A percentile compares a stretch with the other conserved stretches of the same genome.
Evolutionary conservation across 2,888 invertebrate genomes (phyloP).

Genomic region (Pachydiplax longipennis): DNA sequence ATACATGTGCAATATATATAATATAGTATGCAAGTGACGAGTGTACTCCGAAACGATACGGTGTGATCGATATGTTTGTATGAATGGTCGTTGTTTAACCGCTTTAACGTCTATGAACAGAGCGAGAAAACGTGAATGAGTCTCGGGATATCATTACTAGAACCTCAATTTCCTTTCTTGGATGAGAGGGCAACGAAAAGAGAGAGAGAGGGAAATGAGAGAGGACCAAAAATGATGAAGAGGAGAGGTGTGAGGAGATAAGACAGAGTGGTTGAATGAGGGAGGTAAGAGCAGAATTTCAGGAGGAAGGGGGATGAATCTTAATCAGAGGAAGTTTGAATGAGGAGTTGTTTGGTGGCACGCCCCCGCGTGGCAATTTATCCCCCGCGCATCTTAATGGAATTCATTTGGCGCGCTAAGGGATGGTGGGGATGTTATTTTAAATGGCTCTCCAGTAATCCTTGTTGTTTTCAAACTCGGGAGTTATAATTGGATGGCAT

Average conservation of each 20-base stretch:
- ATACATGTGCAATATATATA: no score
- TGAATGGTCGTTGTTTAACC: no score
- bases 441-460: constrained; percentile 29
- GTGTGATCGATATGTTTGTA: no score
- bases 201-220: background rate
- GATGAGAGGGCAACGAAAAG: no score
- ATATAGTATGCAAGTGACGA: no score
- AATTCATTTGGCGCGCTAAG: constrained; percentile 30
- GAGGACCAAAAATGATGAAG: background rate
- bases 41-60: no score
- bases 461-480: constrained; percentile 22
- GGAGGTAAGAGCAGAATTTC: background rate
- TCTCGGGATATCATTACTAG: no score
- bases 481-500: constrained; percentile 34
- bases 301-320: background rate
- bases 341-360: constrained; percentile 13
- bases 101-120: no score
- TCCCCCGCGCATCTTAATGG: constrained; percentile 33
- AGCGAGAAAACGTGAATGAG: no score
- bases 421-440: constrained; percentile 1
- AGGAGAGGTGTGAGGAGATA: background rate
- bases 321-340: constrained; percentile 27
- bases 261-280: background rate
- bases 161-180: no score
- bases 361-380: background rate